Evolutionary conservation across 30 jellyfish, hydroid and myxozoan genomes (phyloP), one percentile per base, ranked within the genome.

Genomic region (Aurelia sp.): DNA sequence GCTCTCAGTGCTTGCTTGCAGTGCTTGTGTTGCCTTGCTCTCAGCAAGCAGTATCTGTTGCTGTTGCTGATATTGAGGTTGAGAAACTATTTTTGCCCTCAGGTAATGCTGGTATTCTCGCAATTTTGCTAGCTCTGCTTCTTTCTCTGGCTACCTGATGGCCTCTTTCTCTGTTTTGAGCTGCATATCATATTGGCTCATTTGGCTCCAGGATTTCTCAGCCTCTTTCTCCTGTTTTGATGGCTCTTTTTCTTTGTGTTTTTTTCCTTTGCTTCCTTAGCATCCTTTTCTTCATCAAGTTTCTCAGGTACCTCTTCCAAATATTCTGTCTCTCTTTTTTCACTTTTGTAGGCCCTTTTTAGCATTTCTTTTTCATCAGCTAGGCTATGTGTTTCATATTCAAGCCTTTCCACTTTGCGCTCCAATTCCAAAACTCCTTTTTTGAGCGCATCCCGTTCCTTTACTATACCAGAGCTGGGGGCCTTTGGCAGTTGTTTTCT

Each of bases 121-220:
- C n/a, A n/a, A n/a, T 63, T 63, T 63, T 63, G 74, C 74, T 63
- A 63, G n/a, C 74, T 63, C 74, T 63, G 74, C 74, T 63, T 63
- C 35, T 63, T 63, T 63, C 74, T 63, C 74, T 63, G n/a, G 35
- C 35, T 63, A 38, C 74, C 74, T 63, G 74, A 63, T 63, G 74
- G 74, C 35, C 74, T 63, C 74, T 63, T 63, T 63, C 74, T 63
- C 74, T 63, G 33, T 63, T 63, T 63, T 38, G 74, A 63, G 74
- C 35, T 63, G 74, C 74, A 63, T 63, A 63, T 63, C 74, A 63
- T 63, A 63, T 63, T 63, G 74, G 35, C 74, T 63, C 74, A 4
- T 63, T 63, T 63, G 74, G 35, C 74, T 63, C 35, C 74, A 63
- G 35, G 74, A 41, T 63, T 63, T 63, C 74, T 63, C 74, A 41